phyloP scores from a whole-genome alignment of 1,140 invertebrate species.

The Drosophila repleta region DNA sequence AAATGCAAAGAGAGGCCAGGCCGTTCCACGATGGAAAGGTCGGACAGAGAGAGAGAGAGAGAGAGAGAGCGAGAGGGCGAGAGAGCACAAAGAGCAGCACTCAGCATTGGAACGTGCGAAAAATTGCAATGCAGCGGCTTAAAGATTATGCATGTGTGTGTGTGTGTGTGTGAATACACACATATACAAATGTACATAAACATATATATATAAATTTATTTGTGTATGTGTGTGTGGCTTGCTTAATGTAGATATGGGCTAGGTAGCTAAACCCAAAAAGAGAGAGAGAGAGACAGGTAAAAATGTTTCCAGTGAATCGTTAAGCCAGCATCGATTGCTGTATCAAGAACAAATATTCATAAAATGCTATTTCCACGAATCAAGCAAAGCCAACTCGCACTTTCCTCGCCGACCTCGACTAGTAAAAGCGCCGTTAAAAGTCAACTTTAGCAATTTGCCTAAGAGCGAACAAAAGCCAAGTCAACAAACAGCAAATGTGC shows the following conservation, averaged over 20 bases:
- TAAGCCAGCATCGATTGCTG: constrained; percentile 16
- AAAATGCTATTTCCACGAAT: constrained; percentile 11
- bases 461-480: constrained; percentile 12
- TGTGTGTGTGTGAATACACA: not conserved
- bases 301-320: not conserved
- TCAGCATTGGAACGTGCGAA: constrained; percentile 62
- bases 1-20: constrained; percentile 20
- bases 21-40: constrained; percentile 7
- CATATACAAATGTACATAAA: constrained; percentile 14
- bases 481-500: constrained; percentile 10
- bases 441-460: constrained; percentile 27
- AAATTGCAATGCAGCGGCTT: constrained; percentile 59
- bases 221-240: not conserved
- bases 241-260: not conserved
- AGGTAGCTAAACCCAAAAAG: constrained; percentile 24
- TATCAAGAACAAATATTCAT: constrained; percentile 21
- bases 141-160: constrained; percentile 1
- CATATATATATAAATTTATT: not conserved
- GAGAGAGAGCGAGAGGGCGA: not conserved
- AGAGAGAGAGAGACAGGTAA: constrained; percentile 31
- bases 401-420: not conserved
- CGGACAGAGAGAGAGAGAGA: not conserved
- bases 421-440: constrained; percentile 3
- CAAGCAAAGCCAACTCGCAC: not conserved
- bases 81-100: constrained; percentile 19